These are phyloP conservation scores for Forbesichthys papilliferus DNA, from an alignment of 2,113 vertebrate species.

Conservation along the genomic window DNA sequence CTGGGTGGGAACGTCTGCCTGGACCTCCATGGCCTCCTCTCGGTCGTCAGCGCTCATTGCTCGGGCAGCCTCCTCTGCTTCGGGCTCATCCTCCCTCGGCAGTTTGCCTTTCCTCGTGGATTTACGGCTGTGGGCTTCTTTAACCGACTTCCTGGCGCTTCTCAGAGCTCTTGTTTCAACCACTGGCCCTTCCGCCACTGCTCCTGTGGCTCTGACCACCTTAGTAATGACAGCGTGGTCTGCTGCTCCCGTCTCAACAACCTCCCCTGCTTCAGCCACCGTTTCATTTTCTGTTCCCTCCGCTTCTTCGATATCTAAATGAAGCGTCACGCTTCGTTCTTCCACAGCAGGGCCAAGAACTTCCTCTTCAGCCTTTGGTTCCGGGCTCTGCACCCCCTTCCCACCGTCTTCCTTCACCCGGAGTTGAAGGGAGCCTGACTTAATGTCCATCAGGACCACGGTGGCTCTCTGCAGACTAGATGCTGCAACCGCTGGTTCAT, in stretches of 20 bases:
- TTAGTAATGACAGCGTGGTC: conserved; percentile 49
- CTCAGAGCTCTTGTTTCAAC: conserved; percentile 20
- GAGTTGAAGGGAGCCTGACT: not conserved
- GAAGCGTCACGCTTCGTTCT: conserved; percentile 37
- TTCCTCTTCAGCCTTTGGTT: not conserved
- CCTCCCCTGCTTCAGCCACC: not conserved
- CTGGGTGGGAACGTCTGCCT: not conserved
- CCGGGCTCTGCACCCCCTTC: not conserved
- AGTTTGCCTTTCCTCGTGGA: conserved; percentile 11
- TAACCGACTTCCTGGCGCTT: conserved; percentile 16
- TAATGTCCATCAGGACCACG: conserved; percentile 34
- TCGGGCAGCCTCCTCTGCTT: not conserved
- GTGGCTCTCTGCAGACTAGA: conserved; percentile 13
- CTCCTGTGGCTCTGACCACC: not conserved
- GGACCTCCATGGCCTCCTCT: not conserved
- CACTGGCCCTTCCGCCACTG: conserved; percentile 8
- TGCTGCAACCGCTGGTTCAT: not conserved
- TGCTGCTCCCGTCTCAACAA: not conserved
- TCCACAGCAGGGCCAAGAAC: conserved; percentile 47
- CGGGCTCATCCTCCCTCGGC: conserved; percentile 8
- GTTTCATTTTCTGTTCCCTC: not conserved
- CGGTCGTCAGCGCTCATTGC: not conserved
- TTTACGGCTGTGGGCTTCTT: conserved; percentile 11
- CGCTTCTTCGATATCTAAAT: not conserved
- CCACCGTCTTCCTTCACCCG: not conserved